These are phyloP conservation scores for Protonemura montana DNA, from an alignment of 2,888 invertebrate genomes.

Conservation along the genomic window DNA sequence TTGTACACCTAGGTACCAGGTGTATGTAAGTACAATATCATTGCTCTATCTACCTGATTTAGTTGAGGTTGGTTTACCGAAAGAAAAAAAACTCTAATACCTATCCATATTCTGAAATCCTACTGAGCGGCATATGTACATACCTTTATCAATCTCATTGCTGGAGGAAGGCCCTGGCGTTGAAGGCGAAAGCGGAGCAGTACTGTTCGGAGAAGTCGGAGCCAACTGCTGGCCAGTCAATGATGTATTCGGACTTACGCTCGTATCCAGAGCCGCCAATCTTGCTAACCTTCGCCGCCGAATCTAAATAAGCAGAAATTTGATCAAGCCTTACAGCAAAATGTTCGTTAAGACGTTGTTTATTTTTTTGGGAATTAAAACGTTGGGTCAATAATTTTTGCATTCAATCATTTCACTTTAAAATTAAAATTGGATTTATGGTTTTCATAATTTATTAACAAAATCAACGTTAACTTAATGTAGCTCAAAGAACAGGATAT, in stretches of 20 bases:
- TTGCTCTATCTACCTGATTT: too few relatives aligned
- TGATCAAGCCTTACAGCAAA: background rate
- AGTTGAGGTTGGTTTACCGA: too few relatives aligned
- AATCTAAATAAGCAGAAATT: constrained; percentile 64
- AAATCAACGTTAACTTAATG: background rate
- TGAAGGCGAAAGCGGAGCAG: constrained; percentile 56
- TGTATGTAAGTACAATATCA: too few relatives aligned
- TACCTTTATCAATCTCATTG: constrained; percentile 38
- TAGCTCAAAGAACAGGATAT: background rate
- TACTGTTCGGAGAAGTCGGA: constrained; percentile 62
- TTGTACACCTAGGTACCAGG: too few relatives aligned
- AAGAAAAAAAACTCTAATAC: too few relatives aligned
- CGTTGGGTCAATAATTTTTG: constrained; percentile 18
- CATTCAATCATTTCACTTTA: constrained; percentile 23
- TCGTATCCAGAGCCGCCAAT: constrained; percentile 69
- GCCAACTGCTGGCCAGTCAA: constrained; percentile 44
- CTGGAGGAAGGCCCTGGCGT: constrained; percentile 51
- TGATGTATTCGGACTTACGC: constrained; percentile 52
- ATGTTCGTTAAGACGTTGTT: background rate
- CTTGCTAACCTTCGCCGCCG: constrained; percentile 78
- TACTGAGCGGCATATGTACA: background rate
- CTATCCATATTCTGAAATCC: too few relatives aligned
- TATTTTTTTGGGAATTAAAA: constrained; percentile 27
- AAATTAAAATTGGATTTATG: background rate
- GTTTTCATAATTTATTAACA: background rate